Percentiles rank a stretch among this genome's conserved stretches.
Evolutionary conservation across 2,888 invertebrate genomes (phyloP).

Genomic region (Pandemis cinnamomeana): DNA sequence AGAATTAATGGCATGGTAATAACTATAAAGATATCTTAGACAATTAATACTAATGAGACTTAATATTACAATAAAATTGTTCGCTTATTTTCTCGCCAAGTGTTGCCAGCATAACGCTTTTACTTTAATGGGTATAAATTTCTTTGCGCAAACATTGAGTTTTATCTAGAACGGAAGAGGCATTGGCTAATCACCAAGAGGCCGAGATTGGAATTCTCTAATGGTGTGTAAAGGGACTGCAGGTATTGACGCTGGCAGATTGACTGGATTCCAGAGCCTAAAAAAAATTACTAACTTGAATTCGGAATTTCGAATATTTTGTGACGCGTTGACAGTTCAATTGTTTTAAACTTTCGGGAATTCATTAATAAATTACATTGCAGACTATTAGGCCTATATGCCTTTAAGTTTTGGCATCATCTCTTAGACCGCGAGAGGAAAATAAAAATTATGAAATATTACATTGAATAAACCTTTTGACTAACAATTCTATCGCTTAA

Average conservation of each 20-base stretch:
- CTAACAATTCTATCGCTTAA: no score
- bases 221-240: conserved; percentile 22
- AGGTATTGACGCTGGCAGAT: conserved; percentile 15
- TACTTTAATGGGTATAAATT: conserved; percentile 19
- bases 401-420: no score
- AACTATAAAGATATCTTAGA: conserved; percentile 8
- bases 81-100: background rate
- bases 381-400: no score
- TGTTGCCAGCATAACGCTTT: conserved; percentile 7
- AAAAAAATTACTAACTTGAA: conserved; percentile 15
- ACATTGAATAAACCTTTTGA: no score
- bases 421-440: no score
- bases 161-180: conserved; percentile 29
- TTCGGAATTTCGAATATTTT: conserved; percentile 15
- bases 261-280: conserved; percentile 23
- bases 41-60: conserved; percentile 5
- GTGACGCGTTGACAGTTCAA: background rate
- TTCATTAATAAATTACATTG: no score
- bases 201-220: conserved; percentile 25
- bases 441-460: no score
- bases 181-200: conserved; percentile 24
- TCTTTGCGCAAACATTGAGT: conserved; percentile 21
- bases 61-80: background rate
- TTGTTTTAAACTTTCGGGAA: no score
- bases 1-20: conserved; percentile 4